phyloP scores from a whole-genome alignment of 2,888 invertebrate genomes.

The Criorhina ranunculi region DNA sequence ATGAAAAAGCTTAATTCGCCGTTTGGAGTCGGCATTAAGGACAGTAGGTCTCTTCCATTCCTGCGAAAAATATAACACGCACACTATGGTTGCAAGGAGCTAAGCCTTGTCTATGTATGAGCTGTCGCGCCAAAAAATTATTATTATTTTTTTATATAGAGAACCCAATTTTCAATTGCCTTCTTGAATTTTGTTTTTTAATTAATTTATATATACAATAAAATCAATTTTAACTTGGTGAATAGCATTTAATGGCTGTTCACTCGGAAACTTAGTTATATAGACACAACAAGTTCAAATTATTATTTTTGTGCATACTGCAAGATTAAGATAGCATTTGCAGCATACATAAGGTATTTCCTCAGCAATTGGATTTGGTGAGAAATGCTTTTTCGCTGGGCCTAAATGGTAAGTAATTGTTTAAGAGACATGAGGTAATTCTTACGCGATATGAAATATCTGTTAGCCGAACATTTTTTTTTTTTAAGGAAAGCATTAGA shows the following conservation, averaged over 20 bases:
- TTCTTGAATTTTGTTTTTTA: too few relatives aligned
- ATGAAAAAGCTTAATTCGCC: too few relatives aligned
- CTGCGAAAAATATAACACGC: too few relatives aligned
- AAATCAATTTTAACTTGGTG: neutral
- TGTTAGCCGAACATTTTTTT: slow-evolving; percentile 15
- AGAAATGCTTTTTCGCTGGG: slow-evolving; percentile 68
- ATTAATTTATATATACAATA: too few relatives aligned
- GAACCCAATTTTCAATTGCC: too few relatives aligned
- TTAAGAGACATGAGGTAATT: slow-evolving; percentile 68
- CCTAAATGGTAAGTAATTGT: slow-evolving; percentile 68
- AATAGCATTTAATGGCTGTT: neutral
- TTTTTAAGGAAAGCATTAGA: too few relatives aligned
- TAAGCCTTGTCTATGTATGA: too few relatives aligned
- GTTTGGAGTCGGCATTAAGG: too few relatives aligned
- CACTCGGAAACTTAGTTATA: slow-evolving; percentile 42
- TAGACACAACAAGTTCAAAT: slow-evolving; percentile 53
- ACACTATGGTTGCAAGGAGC: too few relatives aligned
- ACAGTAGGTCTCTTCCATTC: too few relatives aligned
- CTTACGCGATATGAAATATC: slow-evolving; percentile 56
- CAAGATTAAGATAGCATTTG: slow-evolving; percentile 69
- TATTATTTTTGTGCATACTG: slow-evolving; percentile 58
- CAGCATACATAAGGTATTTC: slow-evolving; percentile 70
- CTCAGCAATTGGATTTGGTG: slow-evolving; percentile 66
- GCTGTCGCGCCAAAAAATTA: too few relatives aligned
- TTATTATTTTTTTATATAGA: too few relatives aligned